A percentile compares a stretch with the other conserved stretches of the same genome.
Conservation (phyloP, 2,113 vertebrate genomes). For the Crypturellus undulatus region DNA sequence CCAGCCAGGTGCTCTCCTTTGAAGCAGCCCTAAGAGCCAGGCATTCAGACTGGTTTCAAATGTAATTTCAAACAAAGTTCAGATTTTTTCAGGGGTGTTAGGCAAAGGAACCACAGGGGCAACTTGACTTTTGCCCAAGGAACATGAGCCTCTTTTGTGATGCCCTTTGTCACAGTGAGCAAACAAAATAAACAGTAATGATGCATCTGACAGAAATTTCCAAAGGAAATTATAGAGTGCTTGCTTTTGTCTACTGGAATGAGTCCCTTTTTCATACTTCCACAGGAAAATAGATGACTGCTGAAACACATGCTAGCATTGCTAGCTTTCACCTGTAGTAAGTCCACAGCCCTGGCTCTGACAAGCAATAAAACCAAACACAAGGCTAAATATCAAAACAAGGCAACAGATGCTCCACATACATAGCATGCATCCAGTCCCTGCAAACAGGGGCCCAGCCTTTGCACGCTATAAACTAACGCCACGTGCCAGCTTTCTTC, state of each 20-base stretch:
- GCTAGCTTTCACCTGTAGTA: background rate
- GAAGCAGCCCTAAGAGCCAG: background rate
- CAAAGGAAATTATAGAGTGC: background rate
- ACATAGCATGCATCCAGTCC: background rate
- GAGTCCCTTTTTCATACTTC: background rate
- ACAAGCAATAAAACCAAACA: background rate
- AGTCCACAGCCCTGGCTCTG: background rate
- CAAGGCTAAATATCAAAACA: background rate
- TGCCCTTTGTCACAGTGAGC: background rate
- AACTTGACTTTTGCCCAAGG: background rate
- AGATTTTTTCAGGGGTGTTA: fast-evolving
- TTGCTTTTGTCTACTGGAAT: background rate
- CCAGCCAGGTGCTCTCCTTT: fast-evolving
- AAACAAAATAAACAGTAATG: background rate
- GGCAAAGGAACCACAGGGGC: background rate
- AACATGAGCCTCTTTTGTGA: background rate
- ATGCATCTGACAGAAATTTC: background rate
- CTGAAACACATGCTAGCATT: background rate
- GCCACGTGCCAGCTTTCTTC: background rate
- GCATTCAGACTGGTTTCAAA: no score
- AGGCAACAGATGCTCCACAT: background rate
- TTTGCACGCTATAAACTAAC: background rate
- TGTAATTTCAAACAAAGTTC: background rate
- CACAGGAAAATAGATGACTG: background rate
- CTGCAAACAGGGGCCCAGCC: background rate